Base-by-base conservation (phyloP, 2,113 vertebrate species). In the Actenoides hombroni region DNA sequence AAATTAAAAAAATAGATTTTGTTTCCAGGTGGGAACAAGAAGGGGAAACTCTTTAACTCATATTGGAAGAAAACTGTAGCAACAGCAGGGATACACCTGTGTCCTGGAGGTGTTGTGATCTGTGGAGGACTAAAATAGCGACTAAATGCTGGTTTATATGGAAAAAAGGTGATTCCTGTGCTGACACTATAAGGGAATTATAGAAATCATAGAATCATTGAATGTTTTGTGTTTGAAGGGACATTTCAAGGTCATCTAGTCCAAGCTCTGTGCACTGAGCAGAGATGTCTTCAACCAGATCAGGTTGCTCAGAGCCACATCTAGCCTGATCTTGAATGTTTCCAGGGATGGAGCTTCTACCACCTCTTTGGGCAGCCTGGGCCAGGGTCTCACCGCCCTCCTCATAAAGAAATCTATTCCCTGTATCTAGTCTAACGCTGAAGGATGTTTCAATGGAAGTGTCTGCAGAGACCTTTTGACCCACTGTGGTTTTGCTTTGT, bases 401-500 rank as follows among this genome's bases (percentile, higher is more conserved):
- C 26, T 29, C 53, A 25, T 26, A 26, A 29, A 56, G 19, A 56
- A 56, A 31, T 31, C 16, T 56, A 9, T 56, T 31, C 54, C 29
- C 29, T 57, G 16, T 20, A 31, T 57, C 54, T 29, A 57, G 29
- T 33, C 31, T 57, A 33, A 88, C 42, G 20, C 49, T 8, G 6
- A n/a, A 61, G 51, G 40, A 39, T 37, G 28, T 84, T 90, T 33
- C 49, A 51, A 0, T 35, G 25, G 40, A 81, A 78, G 60, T 1
- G 2, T 16, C 26, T 0, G 1, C 0, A 0, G 63, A 28, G 54
- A 33, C 65, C 16, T 74, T 48, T 53, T 59, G 54, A 39, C 1
- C 2, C 12, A 15, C 20, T 69, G 48, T 29, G 33, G 8, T 44
- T 83, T 60, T 31, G 26, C n/a, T 92, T 78, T 51, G 16, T 56